Conservation (phyloP, 2,113 vertebrate species). For the Crotophaga sulcirostris region DNA sequence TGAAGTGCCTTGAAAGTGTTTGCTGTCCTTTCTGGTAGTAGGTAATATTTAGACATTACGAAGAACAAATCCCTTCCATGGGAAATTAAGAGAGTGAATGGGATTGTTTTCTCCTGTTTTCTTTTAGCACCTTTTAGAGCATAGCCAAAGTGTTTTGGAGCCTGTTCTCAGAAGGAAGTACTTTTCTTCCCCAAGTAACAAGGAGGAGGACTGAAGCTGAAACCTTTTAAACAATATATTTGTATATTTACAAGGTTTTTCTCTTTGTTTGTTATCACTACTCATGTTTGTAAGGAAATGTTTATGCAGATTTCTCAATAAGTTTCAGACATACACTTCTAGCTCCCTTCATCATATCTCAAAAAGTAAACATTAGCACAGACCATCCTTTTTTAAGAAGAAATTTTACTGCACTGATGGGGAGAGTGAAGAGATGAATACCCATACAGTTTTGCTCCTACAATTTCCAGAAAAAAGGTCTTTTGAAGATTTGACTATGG, state of each 20-base stretch:
- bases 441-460: neutral
- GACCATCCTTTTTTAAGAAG: neutral
- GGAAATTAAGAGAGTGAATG: neutral
- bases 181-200: neutral
- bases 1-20: neutral
- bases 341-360: neutral
- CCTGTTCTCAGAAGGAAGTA: neutral
- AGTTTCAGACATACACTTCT: neutral
- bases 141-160: neutral
- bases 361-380: neutral
- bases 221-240: neutral
- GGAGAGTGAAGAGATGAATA: neutral
- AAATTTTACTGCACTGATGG: neutral
- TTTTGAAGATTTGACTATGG: neutral
- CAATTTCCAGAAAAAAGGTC: neutral
- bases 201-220: neutral
- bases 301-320: neutral
- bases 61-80: neutral
- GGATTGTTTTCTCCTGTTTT: neutral
- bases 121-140: neutral
- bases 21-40: neutral
- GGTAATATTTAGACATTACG: neutral
- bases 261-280: neutral
- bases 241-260: neutral
- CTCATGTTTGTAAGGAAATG: neutral